A percentile compares a stretch with the other conserved stretches of the same genome.
Conservation (phyloP, 2,888 invertebrate species). For the Venustoraphidia nigricollis region DNA sequence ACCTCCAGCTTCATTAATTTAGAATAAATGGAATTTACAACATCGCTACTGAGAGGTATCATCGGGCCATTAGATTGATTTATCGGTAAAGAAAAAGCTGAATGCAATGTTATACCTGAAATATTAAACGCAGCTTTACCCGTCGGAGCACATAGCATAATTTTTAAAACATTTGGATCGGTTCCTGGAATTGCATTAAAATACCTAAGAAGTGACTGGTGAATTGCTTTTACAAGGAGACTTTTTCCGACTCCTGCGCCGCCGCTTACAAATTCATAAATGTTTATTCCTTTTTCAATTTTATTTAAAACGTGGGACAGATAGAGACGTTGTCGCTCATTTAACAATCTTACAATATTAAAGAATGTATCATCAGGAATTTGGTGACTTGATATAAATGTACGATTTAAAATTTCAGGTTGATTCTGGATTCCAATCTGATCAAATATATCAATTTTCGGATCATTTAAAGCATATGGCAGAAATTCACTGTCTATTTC, state of each 20-base stretch:
- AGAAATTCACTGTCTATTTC: too few species aligned
- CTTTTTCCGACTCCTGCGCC: background rate
- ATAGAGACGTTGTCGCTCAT: too few species aligned
- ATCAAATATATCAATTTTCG: too few species aligned
- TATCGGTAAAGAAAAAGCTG: conserved; percentile 13
- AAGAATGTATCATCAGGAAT: too few species aligned
- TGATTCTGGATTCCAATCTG: too few species aligned
- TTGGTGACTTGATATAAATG: too few species aligned
- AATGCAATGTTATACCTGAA: too few species aligned
- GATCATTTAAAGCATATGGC: too few species aligned
- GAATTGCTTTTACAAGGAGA: background rate
- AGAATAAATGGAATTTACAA: conserved; percentile 6
- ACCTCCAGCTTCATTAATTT: conserved; percentile 9
- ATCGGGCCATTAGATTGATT: background rate
- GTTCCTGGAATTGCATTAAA: background rate
- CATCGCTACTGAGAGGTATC: background rate
- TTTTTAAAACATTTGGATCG: background rate
- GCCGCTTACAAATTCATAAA: conserved; percentile 16
- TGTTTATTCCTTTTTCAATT: conserved; percentile 4
- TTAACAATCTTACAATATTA: too few species aligned
- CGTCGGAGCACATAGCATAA: background rate
- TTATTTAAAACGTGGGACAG: too few species aligned
- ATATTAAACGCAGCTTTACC: too few species aligned
- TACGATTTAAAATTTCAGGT: too few species aligned
- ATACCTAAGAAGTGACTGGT: background rate